Percentiles rank a stretch among this genome's conserved stretches.
These are phyloP conservation scores for Gambusia yucatana DNA, from an alignment of 2,797 vertebrate species.

Conservation along the genomic window DNA sequence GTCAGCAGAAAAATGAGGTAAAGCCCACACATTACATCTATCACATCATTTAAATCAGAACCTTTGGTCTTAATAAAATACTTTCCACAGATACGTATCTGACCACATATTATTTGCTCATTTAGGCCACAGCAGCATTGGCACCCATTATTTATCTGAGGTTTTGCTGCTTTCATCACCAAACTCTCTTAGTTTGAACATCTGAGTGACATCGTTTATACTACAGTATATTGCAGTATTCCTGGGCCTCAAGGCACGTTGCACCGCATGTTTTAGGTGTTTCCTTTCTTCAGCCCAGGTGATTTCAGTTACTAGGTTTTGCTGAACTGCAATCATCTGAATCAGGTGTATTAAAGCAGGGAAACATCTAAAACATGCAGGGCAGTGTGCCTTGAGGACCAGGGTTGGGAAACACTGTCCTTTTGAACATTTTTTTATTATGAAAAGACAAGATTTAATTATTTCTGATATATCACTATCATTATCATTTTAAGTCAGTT, in stretches of 20 bases:
- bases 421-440: neutral
- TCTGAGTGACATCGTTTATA: neutral
- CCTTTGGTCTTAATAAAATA: neutral
- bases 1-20: constrained; percentile 71
- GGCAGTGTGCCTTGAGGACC: too few relatives aligned
- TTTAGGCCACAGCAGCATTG: neutral
- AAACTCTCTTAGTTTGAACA: neutral
- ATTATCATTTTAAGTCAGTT: neutral
- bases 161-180: neutral
- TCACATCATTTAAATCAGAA: neutral
- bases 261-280: too few relatives aligned
- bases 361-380: too few relatives aligned
- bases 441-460: neutral
- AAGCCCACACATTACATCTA: neutral
- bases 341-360: too few relatives aligned
- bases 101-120: neutral
- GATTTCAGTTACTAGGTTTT: too few relatives aligned
- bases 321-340: too few relatives aligned
- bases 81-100: neutral
- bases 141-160: neutral
- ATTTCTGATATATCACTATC: neutral
- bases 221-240: too few relatives aligned
- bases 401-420: neutral
- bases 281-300: too few relatives aligned
- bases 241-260: too few relatives aligned